Evolutionary conservation across 1,140 invertebrate genomes (phyloP), one percentile per base, ranked within the genome.

Genomic region (Cherax destructor): DNA sequence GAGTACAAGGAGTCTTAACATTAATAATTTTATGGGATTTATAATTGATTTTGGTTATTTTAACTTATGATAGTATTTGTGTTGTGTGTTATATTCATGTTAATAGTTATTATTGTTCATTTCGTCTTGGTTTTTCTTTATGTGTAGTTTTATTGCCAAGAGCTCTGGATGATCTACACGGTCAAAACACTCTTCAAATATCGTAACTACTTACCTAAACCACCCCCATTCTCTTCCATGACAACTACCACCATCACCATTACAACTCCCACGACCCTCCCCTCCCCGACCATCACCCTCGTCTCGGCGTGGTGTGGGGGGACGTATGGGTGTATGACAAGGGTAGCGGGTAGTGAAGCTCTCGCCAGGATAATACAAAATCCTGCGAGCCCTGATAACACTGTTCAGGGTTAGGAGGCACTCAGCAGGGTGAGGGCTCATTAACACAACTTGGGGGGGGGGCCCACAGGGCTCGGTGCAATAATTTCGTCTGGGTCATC

Each of bases 401-500:
- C 30, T 30, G 11, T 1, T 4, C 30, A 41, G 80, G 41, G 52
- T 41, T 83, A 9, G 52, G 41, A 52, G 30, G 80, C 41, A 47
- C 9, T 83, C 24, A 69, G 41, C 30, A 47, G 61, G 47, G 21
- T 47, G 56, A 47, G 30, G 61, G 56, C n/a, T 13, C 69, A 88
- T 88, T 81, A 80, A 24, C n/a, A 52, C 80, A 76, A 49, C 88
- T 76, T 50, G 50, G 49, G 61, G 52, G 24, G 52, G 30, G 69
- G 24, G 30, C 52, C 85, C 83, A 47, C 41, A n/a, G 72, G 88
- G 80, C 83, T 84, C 85, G 81, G 85, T 81, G 88, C 65, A 47
- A 81, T 90, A 83, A 77, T 90, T 83, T 90, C 72, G 72, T 18
- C 81, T 21, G 69, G 72, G 88, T 77, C 80, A 56, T 90, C 69